phyloP scores from a whole-genome alignment of 2,888 invertebrate genomes.

The Leptinotarsa juncta region DNA sequence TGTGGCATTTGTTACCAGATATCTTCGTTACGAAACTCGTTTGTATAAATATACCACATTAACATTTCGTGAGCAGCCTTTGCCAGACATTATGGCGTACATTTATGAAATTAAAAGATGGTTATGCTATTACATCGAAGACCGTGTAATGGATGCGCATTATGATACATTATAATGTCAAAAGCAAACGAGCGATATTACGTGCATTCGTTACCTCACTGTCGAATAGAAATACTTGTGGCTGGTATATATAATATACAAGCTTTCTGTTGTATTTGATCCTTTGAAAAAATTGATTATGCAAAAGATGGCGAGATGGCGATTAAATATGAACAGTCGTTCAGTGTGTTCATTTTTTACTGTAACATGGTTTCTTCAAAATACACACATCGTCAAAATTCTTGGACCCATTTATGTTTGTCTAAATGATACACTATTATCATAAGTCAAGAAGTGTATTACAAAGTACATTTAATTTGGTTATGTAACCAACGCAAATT shows the following conservation, averaged over 20 bases:
- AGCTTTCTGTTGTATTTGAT: too few species aligned
- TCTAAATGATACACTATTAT: too few species aligned
- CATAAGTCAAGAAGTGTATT: too few species aligned
- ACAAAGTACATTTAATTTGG: too few species aligned
- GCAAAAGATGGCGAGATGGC: too few species aligned
- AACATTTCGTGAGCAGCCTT: conserved; percentile 4
- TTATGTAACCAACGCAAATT: too few species aligned
- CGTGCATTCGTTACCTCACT: not conserved
- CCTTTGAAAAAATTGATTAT: too few species aligned
- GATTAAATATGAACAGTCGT: too few species aligned
- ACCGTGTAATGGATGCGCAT: conserved; percentile 2
- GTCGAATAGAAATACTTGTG: not conserved
- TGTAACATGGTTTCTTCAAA: too few species aligned
- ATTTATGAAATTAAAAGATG: not conserved
- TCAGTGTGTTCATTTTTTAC: too few species aligned
- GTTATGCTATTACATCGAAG: not conserved
- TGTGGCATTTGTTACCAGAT: not conserved
- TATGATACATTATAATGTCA: conserved; percentile 5
- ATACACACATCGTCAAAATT: too few species aligned
- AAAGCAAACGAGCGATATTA: conserved; percentile 5
- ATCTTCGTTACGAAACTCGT: not conserved
- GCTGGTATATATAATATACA: not conserved
- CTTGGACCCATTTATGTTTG: too few species aligned
- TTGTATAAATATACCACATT: not conserved
- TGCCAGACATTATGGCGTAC: not conserved